These are phyloP conservation scores for Antheraea mylitta DNA, from an alignment of 1,140 invertebrate genomes.

Conservation along the genomic window DNA sequence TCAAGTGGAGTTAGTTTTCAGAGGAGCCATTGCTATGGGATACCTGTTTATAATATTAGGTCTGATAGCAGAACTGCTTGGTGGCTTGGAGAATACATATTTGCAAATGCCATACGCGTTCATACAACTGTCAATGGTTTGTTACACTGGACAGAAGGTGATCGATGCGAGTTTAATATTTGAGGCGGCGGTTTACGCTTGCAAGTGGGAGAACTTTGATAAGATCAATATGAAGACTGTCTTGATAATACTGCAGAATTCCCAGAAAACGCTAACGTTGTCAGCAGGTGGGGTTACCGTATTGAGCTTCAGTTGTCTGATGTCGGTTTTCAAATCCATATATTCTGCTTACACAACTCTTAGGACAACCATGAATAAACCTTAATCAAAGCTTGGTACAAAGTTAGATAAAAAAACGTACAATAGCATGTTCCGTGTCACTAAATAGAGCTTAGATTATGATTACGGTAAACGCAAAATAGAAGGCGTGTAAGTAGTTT, in stretches of 20 bases:
- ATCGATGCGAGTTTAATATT: conserved; percentile 42
- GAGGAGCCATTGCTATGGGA: conserved; percentile 43
- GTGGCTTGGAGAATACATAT: conserved; percentile 53
- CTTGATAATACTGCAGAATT: conserved; percentile 40
- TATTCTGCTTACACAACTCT: conserved; percentile 54
- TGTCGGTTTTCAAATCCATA: conserved; percentile 42
- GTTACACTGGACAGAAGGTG: conserved; percentile 48
- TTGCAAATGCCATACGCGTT: conserved; percentile 49
- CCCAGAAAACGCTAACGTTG: conserved; percentile 45
- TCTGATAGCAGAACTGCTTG: conserved; percentile 46
- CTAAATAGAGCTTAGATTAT: too few relatives aligned
- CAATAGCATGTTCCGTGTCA: too few relatives aligned
- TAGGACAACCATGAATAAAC: conserved; percentile 31
- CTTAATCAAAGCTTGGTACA: not conserved
- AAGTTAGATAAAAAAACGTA: too few relatives aligned
- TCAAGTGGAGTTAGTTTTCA: conserved; percentile 37
- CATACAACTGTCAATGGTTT: conserved; percentile 48
- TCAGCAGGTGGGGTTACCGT: conserved; percentile 48
- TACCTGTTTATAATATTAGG: conserved; percentile 40
- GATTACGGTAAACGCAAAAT: too few relatives aligned
- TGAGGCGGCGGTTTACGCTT: conserved; percentile 46
- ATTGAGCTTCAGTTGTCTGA: conserved; percentile 41
- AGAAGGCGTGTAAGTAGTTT: too few relatives aligned
- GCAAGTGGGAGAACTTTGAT: conserved; percentile 55
- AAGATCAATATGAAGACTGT: conserved; percentile 43